phyloP scores from a whole-genome alignment of 2,113 vertebrate species.

The Cinclus cinclus region DNA sequence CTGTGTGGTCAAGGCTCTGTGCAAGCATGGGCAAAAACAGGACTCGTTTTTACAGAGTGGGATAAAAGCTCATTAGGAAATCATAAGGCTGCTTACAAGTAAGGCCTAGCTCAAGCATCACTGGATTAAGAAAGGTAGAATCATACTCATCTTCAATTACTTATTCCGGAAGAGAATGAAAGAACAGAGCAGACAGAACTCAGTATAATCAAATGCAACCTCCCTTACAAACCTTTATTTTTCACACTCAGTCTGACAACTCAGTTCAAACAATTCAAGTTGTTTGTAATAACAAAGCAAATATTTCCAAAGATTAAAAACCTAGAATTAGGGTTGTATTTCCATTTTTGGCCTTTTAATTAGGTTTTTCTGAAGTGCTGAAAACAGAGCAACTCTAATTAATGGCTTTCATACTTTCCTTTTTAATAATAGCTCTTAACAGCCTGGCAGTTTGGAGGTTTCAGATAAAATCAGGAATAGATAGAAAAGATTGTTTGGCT shows the following conservation, averaged over 20 bases:
- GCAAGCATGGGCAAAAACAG: not conserved
- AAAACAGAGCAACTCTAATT: not conserved
- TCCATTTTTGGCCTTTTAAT: not conserved
- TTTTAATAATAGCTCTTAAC: not conserved
- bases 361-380: not conserved
- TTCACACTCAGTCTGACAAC: not conserved
- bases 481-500: not conserved
- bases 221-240: not conserved
- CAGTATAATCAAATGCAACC: not conserved
- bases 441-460: not conserved
- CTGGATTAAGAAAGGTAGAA: not conserved
- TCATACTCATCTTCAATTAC: not conserved
- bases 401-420: not conserved
- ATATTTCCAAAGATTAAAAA: slow-evolving; percentile 8
- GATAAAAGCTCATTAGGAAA: not conserved
- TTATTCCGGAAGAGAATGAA: not conserved
- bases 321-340: not conserved
- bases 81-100: not conserved
- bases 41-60: not conserved
- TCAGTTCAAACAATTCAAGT: not conserved
- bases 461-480: not conserved
- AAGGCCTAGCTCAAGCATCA: not conserved
- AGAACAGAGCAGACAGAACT: not conserved
- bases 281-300: not conserved
- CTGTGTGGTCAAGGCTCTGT: not conserved